phyloP scores from a whole-genome alignment of 2,113 vertebrate genomes.

The Loxodonta africana region DNA sequence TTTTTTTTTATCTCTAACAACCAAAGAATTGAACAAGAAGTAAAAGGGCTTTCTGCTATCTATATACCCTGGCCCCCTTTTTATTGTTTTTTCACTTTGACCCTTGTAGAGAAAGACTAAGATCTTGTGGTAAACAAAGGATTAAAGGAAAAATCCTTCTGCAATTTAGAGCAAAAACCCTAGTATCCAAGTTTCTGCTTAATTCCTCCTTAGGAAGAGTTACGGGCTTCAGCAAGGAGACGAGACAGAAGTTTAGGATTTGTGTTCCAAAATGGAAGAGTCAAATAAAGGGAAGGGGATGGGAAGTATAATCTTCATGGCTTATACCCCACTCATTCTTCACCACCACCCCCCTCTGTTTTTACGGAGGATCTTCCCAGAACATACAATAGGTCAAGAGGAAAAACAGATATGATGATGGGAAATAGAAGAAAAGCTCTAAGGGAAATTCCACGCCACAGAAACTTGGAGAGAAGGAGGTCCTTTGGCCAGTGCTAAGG shows the following conservation, averaged over 20 bases:
- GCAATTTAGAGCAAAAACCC: background rate
- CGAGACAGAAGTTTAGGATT: background rate
- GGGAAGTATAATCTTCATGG: accelerated
- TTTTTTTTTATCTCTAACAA: background rate
- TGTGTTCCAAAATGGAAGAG: background rate
- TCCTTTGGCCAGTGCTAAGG: background rate
- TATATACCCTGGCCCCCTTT: background rate
- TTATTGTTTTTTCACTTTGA: conserved; percentile 6
- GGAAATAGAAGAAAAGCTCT: background rate
- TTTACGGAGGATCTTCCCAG: background rate
- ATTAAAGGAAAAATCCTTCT: background rate
- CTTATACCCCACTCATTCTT: background rate
- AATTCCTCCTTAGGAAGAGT: background rate
- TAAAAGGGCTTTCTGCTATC: background rate
- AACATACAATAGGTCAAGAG: background rate
- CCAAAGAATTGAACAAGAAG: background rate
- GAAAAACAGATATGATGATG: background rate
- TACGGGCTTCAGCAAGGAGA: background rate
- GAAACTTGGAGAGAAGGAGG: background rate
- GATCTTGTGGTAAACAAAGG: conserved; percentile 13
- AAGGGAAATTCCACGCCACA: background rate
- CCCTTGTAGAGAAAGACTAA: background rate
- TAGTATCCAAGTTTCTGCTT: background rate
- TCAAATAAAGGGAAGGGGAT: background rate
- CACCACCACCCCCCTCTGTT: background rate